Base-by-base conservation (phyloP, 64 coral and sea anemone species). In the Montipora efflorescens region DNA sequence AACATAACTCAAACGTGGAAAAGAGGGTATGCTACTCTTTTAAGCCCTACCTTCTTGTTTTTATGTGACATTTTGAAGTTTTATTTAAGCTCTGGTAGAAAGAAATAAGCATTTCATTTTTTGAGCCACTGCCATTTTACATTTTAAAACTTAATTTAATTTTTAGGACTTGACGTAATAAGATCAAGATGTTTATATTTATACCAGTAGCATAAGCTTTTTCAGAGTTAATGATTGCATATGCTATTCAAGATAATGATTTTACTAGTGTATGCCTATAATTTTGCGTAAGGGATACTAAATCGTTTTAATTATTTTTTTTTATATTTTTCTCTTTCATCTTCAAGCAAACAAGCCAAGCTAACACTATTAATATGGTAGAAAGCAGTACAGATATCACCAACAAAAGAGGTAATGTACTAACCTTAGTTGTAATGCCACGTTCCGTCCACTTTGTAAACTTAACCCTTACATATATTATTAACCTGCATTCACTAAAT, bases 1-100 rank as follows among this genome's bases (percentile, higher is more conserved):
- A 87, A 87, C 83, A 87, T 87, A 87, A 73, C 67, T 71, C 81
- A 84, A 84, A 59, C 81, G 21, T 84, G 81, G 81, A 84, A 84
- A 84, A 84, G 81, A 22, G 0, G 61, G 61, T 64, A 64, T 64
- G 61, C 61, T 64, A 64, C 14, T 64, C 61, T 64, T 64, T 64
- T 64, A 64, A 64, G 61, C 15, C 61, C 61, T 64, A 14, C 5
- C 10, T 64, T 64, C 9, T 64, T 64, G 61, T 64, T 64, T 64
- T 64, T 64, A 64, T 64, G 61, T 64, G 61, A 64, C 61, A 64
- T 64, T 64, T 64, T 64, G 1, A 64, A 64, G 61, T 64, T 64
- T 64, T 64, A 64, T 64, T 64, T 64, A 64, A 64, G 61, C 61
- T 64, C 61, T 64, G 61, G 61, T 64, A 64, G 61, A 64, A 64